Evolutionary conservation across 1,140 invertebrate species (phyloP).

Genomic region (Sarcophaga peregrina): DNA sequence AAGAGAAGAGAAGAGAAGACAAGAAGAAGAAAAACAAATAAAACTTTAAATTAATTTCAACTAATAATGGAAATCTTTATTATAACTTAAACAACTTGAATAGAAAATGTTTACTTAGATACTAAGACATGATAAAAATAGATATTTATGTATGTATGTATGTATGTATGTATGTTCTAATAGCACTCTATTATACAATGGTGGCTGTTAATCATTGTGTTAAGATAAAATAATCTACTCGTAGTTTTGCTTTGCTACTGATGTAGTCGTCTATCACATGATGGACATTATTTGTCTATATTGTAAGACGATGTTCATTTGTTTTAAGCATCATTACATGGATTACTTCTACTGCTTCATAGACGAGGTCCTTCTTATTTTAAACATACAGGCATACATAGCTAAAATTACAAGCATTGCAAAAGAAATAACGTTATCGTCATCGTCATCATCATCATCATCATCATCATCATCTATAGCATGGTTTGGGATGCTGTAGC

Average conservation of each 20-base stretch:
- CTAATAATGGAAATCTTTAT: background rate
- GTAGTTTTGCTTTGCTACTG: background rate
- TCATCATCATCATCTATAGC: too few relatives aligned
- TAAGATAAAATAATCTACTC: constrained; percentile 18
- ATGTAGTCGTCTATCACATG: background rate
- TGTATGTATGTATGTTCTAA: background rate
- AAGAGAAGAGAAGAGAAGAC: constrained; percentile 49
- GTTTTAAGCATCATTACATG: constrained; percentile 16
- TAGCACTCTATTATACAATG: constrained; percentile 4
- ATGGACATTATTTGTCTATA: background rate
- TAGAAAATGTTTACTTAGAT: background rate
- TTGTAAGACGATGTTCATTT: constrained; percentile 19
- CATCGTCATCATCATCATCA: too few relatives aligned
- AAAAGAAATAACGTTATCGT: background rate
- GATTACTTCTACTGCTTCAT: background rate
- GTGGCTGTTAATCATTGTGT: constrained; percentile 16
- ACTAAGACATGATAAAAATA: background rate
- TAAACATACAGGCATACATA: background rate
- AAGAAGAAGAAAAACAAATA: constrained; percentile 42
- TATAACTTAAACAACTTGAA: background rate
- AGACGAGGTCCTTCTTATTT: background rate
- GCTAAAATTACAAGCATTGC: background rate
- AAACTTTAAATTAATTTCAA: background rate
- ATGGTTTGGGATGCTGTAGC: background rate
- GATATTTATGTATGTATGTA: background rate